Conservation (phyloP, 2,797 vertebrate species). For the Ficedula albicollis region DNA sequence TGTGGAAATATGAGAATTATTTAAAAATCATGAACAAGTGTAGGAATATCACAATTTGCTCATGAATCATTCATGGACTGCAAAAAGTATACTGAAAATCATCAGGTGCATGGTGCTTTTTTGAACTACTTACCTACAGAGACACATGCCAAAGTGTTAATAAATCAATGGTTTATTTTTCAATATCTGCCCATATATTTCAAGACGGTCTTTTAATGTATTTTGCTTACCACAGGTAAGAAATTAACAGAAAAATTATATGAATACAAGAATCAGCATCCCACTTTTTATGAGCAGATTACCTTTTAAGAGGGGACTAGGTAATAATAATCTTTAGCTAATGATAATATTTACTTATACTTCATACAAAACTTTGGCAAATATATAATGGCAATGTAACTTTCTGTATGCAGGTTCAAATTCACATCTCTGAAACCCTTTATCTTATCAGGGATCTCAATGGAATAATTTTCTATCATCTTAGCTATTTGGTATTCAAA, state of each 20-base stretch:
- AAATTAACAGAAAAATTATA: background rate
- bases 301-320: background rate
- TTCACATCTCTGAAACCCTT: background rate
- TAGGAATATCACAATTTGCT: background rate
- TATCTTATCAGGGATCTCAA: slow-evolving; percentile 16
- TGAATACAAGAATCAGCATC: background rate
- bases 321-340: background rate
- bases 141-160: background rate
- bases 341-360: background rate
- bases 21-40: background rate
- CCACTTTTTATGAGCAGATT: background rate
- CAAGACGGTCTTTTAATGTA: background rate
- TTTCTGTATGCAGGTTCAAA: background rate
- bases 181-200: background rate
- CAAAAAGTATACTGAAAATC: background rate
- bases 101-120: background rate
- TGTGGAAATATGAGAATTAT: background rate
- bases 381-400: background rate
- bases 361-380: background rate
- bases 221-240: background rate
- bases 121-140: background rate
- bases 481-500: slow-evolving; percentile 20
- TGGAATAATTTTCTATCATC: slow-evolving; percentile 2
- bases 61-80: background rate
- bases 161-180: background rate